Conservation (phyloP, 1,140 invertebrate species). For the Apocrypta bakeri region DNA sequence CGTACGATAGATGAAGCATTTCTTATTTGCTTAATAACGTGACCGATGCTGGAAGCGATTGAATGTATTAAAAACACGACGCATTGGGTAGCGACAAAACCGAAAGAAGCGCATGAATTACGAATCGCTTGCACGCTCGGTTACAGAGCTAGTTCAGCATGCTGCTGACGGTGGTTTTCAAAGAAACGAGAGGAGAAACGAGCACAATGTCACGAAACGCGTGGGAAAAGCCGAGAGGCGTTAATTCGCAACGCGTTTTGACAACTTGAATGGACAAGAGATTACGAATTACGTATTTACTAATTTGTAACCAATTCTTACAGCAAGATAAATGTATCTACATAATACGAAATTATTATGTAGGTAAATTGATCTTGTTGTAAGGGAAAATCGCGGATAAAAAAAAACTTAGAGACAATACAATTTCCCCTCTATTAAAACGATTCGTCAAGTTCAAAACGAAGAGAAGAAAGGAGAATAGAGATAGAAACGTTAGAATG, state of each 20-base stretch:
- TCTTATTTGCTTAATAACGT: too few relatives aligned
- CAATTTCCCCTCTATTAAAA: not conserved
- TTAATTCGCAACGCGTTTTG: conserved; percentile 9
- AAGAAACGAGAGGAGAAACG: conserved; percentile 30
- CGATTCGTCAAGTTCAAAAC: too few relatives aligned
- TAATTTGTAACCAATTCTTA: too few relatives aligned
- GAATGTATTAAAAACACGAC: not conserved
- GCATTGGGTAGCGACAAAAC: not conserved
- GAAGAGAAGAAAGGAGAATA: not conserved
- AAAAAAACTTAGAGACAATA: not conserved
- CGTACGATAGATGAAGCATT: too few relatives aligned
- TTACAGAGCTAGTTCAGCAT: not conserved
- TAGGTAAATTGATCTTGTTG: too few relatives aligned
- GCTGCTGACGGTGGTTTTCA: not conserved
- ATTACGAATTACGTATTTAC: not conserved
- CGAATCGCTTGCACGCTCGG: not conserved
- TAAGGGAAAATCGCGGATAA: not conserved
- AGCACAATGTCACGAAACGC: conserved; percentile 16
- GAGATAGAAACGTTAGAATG: not conserved
- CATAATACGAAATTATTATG: too few relatives aligned
- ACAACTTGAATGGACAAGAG: not conserved
- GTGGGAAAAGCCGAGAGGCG: not conserved
- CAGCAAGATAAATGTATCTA: too few relatives aligned
- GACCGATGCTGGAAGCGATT: too few relatives aligned
- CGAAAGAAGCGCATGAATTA: conserved; percentile 35